A percentile compares a stretch with the other conserved stretches of the same genome.
These are phyloP conservation scores for Microtus oregoni DNA, from an alignment of 2,113 vertebrate genomes.

Conservation along the genomic window DNA sequence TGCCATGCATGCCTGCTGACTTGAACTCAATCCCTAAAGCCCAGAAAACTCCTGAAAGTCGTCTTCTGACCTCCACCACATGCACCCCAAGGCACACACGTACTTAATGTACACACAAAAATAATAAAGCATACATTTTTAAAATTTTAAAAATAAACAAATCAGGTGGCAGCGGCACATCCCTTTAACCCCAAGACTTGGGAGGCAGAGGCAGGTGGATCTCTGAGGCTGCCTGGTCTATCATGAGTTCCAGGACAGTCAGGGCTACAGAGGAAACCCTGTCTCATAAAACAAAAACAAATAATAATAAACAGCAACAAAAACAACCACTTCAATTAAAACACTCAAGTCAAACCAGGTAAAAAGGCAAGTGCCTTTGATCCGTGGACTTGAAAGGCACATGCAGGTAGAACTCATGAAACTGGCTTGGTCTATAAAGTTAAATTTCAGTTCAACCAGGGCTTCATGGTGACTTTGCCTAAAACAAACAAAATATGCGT, in stretches of 20 bases:
- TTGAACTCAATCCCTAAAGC: neutral
- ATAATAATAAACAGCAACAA: neutral
- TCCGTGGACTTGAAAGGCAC: neutral
- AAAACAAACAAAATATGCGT: neutral
- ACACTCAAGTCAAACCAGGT: neutral
- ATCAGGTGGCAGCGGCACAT: too few relatives aligned
- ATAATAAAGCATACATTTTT: neutral
- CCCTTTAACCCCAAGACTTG: neutral
- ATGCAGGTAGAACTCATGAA: neutral
- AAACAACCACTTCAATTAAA: neutral
- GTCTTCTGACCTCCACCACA: neutral
- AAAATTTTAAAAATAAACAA: neutral
- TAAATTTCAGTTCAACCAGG: neutral
- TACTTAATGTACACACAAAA: neutral
- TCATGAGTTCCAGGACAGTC: too few relatives aligned
- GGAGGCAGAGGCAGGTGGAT: neutral
- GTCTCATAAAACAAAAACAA: too few relatives aligned
- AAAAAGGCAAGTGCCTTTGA: neutral
- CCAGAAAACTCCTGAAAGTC: neutral
- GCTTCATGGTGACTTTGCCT: neutral
- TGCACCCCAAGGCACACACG: neutral
- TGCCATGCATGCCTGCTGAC: neutral
- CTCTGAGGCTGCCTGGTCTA: too few relatives aligned
- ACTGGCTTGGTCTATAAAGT: too few relatives aligned
- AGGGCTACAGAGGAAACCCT: too few relatives aligned